A percentile compares a stretch with the other conserved stretches of the same genome.
These are phyloP conservation scores for Agraylea sexmaculata DNA, from an alignment of 1,140 invertebrate genomes.

Conservation along the genomic window DNA sequence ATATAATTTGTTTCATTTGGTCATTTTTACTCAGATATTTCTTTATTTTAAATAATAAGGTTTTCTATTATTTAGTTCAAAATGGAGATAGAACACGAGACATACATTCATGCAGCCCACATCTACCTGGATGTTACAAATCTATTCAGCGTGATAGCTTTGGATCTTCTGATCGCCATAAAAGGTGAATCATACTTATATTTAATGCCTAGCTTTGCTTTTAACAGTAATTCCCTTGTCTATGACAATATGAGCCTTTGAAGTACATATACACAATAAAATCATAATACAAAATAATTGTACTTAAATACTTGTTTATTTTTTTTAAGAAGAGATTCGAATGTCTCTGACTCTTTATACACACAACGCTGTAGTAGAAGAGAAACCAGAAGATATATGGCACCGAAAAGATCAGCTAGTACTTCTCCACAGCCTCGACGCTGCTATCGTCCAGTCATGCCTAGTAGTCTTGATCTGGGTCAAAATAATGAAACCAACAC, in stretches of 20 bases:
- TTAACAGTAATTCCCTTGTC: no score
- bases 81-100: slow-evolving; percentile 11
- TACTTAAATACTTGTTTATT: slow-evolving; percentile 3
- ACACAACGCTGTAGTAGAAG: slow-evolving; percentile 22
- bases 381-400: slow-evolving; percentile 13
- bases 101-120: slow-evolving; percentile 14
- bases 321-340: slow-evolving; percentile 24
- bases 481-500: slow-evolving; percentile 14
- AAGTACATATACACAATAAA: no score
- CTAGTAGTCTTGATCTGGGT: slow-evolving; percentile 7
- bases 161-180: slow-evolving; percentile 4
- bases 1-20: neutral
- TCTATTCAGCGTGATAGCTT: slow-evolving; percentile 8
- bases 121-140: slow-evolving; percentile 7
- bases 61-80: slow-evolving; percentile 12
- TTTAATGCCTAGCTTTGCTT: no score
- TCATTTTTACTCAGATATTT: neutral
- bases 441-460: neutral
- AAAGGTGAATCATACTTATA: slow-evolving; percentile 7
- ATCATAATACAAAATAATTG: no score
- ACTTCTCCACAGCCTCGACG: slow-evolving; percentile 16
- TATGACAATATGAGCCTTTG: no score
- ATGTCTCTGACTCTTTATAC: slow-evolving; percentile 28
- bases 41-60: slow-evolving; percentile 5
- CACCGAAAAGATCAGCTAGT: slow-evolving; percentile 15